Percentiles rank a stretch among this genome's conserved stretches.
Evolutionary conservation across 2,888 invertebrate genomes (phyloP).

Genomic region (Campoplex capitator): DNA sequence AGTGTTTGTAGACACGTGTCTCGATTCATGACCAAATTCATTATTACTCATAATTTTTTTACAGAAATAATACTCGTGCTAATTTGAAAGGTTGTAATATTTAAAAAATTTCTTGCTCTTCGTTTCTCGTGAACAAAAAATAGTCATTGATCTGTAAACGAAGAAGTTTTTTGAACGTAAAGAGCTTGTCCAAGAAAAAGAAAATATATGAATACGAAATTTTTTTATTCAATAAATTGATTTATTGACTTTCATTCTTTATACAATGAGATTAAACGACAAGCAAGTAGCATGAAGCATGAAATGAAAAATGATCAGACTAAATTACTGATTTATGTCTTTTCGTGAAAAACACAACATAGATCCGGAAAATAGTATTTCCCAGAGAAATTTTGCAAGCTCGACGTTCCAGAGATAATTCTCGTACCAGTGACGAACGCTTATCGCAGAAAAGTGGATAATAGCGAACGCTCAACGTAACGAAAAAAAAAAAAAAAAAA

Average conservation of each 20-base stretch:
- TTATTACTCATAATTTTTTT: background rate
- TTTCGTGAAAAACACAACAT: conserved; percentile 38
- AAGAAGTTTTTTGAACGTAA: background rate
- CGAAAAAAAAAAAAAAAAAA: background rate
- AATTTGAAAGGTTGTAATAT: too few species aligned
- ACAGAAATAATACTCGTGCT: too few species aligned
- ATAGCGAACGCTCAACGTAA: background rate
- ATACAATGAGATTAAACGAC: background rate
- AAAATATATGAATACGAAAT: background rate
- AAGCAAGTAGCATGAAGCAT: background rate
- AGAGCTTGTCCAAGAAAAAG: background rate
- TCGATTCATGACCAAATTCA: background rate
- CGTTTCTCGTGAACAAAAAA: too few species aligned
- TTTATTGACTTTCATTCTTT: background rate
- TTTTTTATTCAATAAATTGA: background rate
- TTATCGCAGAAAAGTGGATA: conserved; percentile 19
- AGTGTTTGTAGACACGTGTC: background rate
- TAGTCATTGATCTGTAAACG: background rate
- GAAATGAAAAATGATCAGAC: background rate
- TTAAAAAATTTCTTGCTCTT: too few species aligned
- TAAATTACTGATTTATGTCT: conserved; percentile 54
- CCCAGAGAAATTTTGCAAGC: background rate
- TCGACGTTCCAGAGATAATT: conserved; percentile 5
- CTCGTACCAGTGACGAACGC: background rate
- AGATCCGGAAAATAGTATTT: conserved; percentile 4